phyloP scores from a whole-genome alignment of 2,888 invertebrate species.

The Chymomyza amoena region DNA sequence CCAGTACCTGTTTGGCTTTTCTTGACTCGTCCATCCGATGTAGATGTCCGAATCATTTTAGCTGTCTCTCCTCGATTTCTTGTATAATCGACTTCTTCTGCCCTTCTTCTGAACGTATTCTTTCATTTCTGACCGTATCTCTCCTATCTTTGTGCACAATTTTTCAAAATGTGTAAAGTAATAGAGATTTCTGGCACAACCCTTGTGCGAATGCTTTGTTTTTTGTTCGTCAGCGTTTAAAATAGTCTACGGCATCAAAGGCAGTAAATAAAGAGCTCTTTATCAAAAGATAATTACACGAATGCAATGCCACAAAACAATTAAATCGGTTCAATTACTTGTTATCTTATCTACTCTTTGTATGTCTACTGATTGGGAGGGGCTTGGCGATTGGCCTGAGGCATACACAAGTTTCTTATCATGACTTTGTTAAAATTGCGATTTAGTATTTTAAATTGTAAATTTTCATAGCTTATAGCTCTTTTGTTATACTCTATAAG shows the following conservation, averaged over 20 bases:
- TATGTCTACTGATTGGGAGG: slow-evolving; percentile 16
- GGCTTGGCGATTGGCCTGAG: slow-evolving; percentile 45
- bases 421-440: neutral
- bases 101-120: no score
- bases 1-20: no score
- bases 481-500: no score
- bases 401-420: neutral
- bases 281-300: slow-evolving; percentile 50
- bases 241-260: slow-evolving; percentile 9
- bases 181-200: no score
- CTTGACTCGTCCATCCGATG: no score
- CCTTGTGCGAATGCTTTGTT: slow-evolving; percentile 28
- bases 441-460: neutral
- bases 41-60: no score
- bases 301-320: slow-evolving; percentile 15
- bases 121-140: no score
- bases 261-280: slow-evolving; percentile 30
- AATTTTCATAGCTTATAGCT: neutral
- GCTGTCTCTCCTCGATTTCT: no score
- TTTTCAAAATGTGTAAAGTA: no score
- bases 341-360: slow-evolving; percentile 21
- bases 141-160: no score
- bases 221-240: slow-evolving; percentile 38
- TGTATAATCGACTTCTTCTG: no score
- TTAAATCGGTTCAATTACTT: slow-evolving; percentile 29